Evolutionary conservation across 2,797 vertebrate species (phyloP), one percentile per base, ranked within the genome.

Genomic region (Tragelaphus oryx): DNA sequence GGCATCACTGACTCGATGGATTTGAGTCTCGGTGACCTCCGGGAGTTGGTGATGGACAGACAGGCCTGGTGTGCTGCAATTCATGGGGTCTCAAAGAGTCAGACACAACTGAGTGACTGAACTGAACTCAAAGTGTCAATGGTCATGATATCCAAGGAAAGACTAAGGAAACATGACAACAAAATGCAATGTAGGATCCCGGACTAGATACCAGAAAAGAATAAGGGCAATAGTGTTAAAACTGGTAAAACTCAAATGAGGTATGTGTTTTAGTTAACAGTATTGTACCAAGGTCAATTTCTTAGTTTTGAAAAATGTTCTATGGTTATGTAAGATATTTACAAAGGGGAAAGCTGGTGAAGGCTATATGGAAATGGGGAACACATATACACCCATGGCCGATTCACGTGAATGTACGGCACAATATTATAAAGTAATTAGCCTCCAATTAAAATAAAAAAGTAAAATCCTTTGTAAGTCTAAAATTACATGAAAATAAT

Each of bases 321-420:
- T 28, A 8, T 60, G 33, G 28, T 74, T 41, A 94, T 12, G 11
- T 65, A 82, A 94, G 65, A 76, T 46, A 80, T n/a, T 88, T 79
- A 85, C 28, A 85, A 94, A 95, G 65, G 20, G 8, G 65, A 92
- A 92, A 94, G 83, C 14, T 44, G 30, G 18, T 91, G 68, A 96
- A 88, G 50, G 26, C 62, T 54, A 81, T 79, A 41, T n/a, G 8
- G 83, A 93, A 92, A 85, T 68, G 17, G 62, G n/a, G 16, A 65
- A 65, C n/a, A 65, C 62, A 65, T 33, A 33, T 65, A 65, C 30
- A 65, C 17, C 17, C 62, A 65, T 65, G 62, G n/a, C n/a, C 0
- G 4, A 65, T 33, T 65, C 62, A 65, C 1, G 4, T 65, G n/a
- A 65, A 65, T 33, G 17, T 33, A 33, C 1, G 8, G 62, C 62